Conservation (phyloP, 2,797 vertebrate genomes). For the Anguilla anguilla region DNA sequence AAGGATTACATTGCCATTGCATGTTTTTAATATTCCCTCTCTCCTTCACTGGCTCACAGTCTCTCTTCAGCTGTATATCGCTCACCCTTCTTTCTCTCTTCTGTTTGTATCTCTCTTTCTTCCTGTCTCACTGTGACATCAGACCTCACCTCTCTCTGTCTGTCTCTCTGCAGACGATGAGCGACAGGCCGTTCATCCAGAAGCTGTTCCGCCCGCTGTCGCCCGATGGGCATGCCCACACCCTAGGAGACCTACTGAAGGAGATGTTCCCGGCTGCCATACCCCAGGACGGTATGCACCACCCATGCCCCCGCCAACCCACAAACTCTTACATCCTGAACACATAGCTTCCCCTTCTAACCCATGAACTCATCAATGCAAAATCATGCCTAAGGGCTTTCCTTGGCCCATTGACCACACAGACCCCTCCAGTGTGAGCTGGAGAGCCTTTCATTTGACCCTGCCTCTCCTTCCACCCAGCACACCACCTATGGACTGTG, state of each 20-base stretch:
- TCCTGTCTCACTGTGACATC: not conserved
- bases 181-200: constrained; percentile 93
- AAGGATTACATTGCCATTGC: not conserved
- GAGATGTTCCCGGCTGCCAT: constrained; percentile 86
- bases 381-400: not conserved
- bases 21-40: not conserved
- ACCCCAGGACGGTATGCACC: constrained; percentile 76
- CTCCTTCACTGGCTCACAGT: not conserved
- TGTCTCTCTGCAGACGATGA: constrained; percentile 74
- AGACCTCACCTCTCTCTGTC: not conserved
- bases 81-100: not conserved
- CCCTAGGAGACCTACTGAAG: constrained; percentile 88
- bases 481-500: not conserved
- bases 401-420: not conserved
- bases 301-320: constrained; percentile 11
- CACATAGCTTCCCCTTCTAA: not conserved
- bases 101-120: not conserved
- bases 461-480: not conserved
- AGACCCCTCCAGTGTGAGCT: not conserved
- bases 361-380: not conserved
- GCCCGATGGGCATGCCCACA: constrained; percentile 82
- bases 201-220: constrained; percentile 91
- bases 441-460: not conserved
- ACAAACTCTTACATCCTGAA: not conserved
- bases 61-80: not conserved